phyloP scores from a whole-genome alignment of 2,113 vertebrate genomes.

The Podilymbus podiceps region DNA sequence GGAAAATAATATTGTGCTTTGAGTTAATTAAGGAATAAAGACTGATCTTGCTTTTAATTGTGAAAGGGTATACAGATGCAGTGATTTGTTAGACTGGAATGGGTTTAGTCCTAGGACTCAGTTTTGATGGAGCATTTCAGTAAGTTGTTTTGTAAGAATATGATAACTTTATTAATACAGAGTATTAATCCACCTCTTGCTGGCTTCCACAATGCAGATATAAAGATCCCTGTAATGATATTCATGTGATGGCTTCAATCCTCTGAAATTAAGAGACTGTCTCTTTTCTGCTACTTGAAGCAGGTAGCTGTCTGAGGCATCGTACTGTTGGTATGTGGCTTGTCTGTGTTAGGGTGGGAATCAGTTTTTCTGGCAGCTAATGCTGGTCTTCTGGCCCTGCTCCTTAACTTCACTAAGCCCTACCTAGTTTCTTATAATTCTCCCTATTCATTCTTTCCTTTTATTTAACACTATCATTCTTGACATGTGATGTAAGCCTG shows the following conservation, averaged over 20 bases:
- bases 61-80: not conserved
- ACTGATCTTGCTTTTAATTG: not conserved
- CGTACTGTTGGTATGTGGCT: not conserved
- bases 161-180: not conserved
- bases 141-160: not conserved
- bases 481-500: not conserved
- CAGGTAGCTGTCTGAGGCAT: not conserved
- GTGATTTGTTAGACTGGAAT: not conserved
- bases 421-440: not conserved
- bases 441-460: not conserved
- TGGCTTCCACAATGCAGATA: not conserved
- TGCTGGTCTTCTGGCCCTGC: not conserved
- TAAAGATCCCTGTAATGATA: not conserved
- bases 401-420: not conserved
- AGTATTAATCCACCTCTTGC: not conserved
- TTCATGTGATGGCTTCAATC: not conserved
- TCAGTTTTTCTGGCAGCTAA: not conserved
- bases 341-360: not conserved
- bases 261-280: not conserved
- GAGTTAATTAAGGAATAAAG: not conserved
- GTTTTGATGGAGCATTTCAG: not conserved
- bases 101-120: not conserved
- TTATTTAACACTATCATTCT: not conserved
- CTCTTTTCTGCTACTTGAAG: not conserved
- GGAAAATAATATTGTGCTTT: not conserved